These are phyloP conservation scores for Adelosebastes latens DNA, from an alignment of 2,797 vertebrate species.

Conservation along the genomic window DNA sequence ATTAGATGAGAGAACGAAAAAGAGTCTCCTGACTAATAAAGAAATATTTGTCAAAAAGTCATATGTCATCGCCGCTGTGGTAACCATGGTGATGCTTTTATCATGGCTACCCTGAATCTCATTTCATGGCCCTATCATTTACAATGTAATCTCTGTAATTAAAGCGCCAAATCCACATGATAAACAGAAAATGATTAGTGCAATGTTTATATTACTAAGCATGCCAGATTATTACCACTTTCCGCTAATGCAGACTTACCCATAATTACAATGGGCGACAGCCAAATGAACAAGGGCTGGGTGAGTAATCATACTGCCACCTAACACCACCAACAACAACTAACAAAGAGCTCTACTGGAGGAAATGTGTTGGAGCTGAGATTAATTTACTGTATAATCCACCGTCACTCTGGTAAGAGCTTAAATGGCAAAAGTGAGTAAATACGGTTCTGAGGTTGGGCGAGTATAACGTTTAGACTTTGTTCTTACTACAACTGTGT, in stretches of 20 bases:
- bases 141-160: neutral
- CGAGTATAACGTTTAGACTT: neutral
- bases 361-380: neutral
- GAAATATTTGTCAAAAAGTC: neutral
- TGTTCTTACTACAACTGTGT: neutral
- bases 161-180: conserved; percentile 1
- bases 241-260: conserved; percentile 16
- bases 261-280: conserved; percentile 18
- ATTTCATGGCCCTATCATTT: neutral
- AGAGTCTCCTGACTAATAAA: neutral
- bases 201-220: conserved; percentile 1
- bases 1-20: neutral
- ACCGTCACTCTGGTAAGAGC: neutral
- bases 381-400: neutral
- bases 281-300: conserved; percentile 1
- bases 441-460: neutral
- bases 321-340: conserved; percentile 8
- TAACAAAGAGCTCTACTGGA: conserved; percentile 3
- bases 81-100: neutral
- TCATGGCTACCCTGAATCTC: neutral
- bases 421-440: neutral
- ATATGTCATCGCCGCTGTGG: neutral
- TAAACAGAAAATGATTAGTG: conserved; percentile 1
- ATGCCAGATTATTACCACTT: conserved; percentile 8
- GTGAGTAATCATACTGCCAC: neutral